Evolutionary conservation across 1,140 invertebrate species (phyloP).

Genomic region (Drosophila kurseongensis): DNA sequence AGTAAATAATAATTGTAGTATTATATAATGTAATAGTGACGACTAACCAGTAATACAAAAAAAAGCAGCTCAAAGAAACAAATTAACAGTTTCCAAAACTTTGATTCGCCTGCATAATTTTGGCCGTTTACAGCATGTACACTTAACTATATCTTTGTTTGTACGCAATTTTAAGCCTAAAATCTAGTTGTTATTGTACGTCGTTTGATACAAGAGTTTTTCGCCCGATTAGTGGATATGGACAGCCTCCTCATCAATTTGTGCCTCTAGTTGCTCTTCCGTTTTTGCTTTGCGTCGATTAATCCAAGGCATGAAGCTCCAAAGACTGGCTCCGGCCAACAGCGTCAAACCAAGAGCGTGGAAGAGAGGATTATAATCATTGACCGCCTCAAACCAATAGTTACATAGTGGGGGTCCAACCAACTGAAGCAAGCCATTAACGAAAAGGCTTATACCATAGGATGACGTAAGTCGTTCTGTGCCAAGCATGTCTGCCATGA

Average conservation of each 20-base stretch:
- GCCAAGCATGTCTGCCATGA: slow-evolving; percentile 94
- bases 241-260: slow-evolving; percentile 61
- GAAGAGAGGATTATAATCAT: slow-evolving; percentile 89
- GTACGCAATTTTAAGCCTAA: slow-evolving; percentile 63
- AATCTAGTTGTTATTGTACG: slow-evolving; percentile 74
- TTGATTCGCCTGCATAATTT: slow-evolving; percentile 15
- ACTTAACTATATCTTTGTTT: slow-evolving; percentile 34
- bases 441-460: slow-evolving; percentile 93
- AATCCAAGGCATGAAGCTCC: slow-evolving; percentile 90
- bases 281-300: slow-evolving; percentile 70
- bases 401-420: slow-evolving; percentile 92
- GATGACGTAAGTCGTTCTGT: slow-evolving; percentile 92
- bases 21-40: slow-evolving; percentile 70
- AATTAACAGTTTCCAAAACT: slow-evolving; percentile 61
- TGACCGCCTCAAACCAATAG: slow-evolving; percentile 87
- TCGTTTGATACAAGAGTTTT: slow-evolving; percentile 28
- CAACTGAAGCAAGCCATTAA: slow-evolving; percentile 92
- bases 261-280: slow-evolving; percentile 48
- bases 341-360: slow-evolving; percentile 89
- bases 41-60: slow-evolving; percentile 65
- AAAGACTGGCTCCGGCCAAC: slow-evolving; percentile 90
- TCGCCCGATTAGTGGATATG: slow-evolving; percentile 47
- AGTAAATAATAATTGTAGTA: slow-evolving; percentile 70
- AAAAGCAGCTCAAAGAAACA: slow-evolving; percentile 66
- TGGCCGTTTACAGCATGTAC: slow-evolving; percentile 5